Evolutionary conservation across 1,140 invertebrate genomes (phyloP), one percentile per base, ranked within the genome.

Genomic region (Papilio polyxenes): DNA sequence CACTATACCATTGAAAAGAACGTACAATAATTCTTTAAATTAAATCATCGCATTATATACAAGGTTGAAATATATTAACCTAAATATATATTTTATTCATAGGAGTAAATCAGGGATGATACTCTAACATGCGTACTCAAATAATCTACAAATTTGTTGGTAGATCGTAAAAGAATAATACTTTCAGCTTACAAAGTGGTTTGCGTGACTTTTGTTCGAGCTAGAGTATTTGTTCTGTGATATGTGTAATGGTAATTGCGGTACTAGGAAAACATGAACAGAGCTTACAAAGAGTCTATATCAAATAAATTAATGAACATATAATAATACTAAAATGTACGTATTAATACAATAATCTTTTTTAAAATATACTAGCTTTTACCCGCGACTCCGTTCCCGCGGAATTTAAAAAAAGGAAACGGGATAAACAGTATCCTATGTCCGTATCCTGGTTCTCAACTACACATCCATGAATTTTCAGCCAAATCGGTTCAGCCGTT

Each of bases 131-230:
- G 7, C 11, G 10, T 65, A 59, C 51, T 53, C 51, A 53, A 7
- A 2, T 65, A 65, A 31, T 65, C 23, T 13, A 65, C 62, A 65
- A 31, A 65, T 23, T 31, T 31, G 62, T 65, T 65, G 23, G 13
- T 23, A 11, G 20, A 31, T 65, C 62, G 13, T 65, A 65, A 65
- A 65, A 65, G 62, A 31, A 37, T 40, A 72, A 72, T 72, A 72
- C 65, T 37, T 72, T 40, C 65, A 37, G 65, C 65, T 37, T 37
- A 72, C 65, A 37, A 40, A 72, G 11, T 72, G 65, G 65, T 72
- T 72, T 72, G 65, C 65, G 65, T 72, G 65, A 72, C 65, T 72
- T 72, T 72, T 72, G 65, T 72, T 72, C 65, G 65, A 72, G 31
- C 65, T 72, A 8, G 65, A 72, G 65, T 72, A 72, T 72, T 72